Percentiles rank a stretch among this genome's conserved stretches.
Conservation (phyloP, 1,140 invertebrate species). For the Choristoneura fumiferana region DNA sequence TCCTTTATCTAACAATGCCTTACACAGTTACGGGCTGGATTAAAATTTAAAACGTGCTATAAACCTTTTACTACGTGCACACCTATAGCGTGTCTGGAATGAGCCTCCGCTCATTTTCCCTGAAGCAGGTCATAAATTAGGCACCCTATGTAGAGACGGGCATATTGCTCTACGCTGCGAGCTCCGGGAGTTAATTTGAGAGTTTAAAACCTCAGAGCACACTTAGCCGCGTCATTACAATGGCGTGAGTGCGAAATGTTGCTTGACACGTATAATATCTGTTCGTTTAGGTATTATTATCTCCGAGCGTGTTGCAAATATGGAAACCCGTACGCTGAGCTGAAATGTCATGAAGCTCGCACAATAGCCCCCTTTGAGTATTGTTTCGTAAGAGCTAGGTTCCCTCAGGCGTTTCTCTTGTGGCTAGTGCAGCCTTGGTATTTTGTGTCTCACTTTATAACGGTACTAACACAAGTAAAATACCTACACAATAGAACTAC, state of each 20-base stretch:
- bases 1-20: too few species aligned
- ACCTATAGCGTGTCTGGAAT: slow-evolving; percentile 6
- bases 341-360: slow-evolving; percentile 1
- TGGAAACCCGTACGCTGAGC: neutral
- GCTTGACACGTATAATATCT: slow-evolving; percentile 5
- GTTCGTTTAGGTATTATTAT: neutral
- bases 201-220: slow-evolving; percentile 17
- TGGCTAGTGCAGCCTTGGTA: neutral
- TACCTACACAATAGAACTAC: too few species aligned
- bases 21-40: too few species aligned
- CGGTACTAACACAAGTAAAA: neutral
- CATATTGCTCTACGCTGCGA: slow-evolving; percentile 11
- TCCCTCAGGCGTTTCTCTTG: neutral
- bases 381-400: slow-evolving; percentile 1
- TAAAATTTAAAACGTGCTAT: too few species aligned
- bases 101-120: slow-evolving; percentile 10
- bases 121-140: slow-evolving; percentile 15
- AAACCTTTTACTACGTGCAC: neutral
- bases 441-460: neutral
- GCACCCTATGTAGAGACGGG: neutral
- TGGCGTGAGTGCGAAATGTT: slow-evolving; percentile 11
- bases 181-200: slow-evolving; percentile 10
- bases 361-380: neutral
- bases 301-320: neutral
- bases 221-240: slow-evolving; percentile 9